These are phyloP conservation scores for Campylorhamphus procurvoides DNA, from an alignment of 2,113 vertebrate species.

Conservation along the genomic window DNA sequence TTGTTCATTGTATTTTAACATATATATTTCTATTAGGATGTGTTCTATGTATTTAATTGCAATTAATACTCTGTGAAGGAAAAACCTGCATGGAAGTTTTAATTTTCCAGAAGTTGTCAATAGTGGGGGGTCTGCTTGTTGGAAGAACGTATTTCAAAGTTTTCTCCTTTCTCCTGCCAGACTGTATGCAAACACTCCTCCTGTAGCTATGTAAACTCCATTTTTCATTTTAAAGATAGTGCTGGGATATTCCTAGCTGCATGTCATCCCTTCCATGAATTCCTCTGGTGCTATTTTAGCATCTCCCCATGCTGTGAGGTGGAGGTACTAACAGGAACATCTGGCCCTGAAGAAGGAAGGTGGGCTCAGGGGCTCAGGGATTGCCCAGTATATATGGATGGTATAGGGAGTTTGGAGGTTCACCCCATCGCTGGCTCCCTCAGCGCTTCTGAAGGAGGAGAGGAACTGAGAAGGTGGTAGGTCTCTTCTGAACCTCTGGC, in stretches of 20 bases:
- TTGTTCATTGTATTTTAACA: neutral
- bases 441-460: neutral
- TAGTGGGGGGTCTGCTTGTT: neutral
- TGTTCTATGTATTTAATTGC: neutral
- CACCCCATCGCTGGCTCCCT: neutral
- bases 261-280: neutral
- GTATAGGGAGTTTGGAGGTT: rapidly evolving
- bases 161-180: neutral
- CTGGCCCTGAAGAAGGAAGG: neutral
- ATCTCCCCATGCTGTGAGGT: rapidly evolving
- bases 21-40: neutral
- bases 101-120: neutral
- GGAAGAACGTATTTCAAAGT: neutral
- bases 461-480: neutral
- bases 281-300: neutral
- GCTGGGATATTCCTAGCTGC: neutral
- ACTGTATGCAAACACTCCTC: neutral
- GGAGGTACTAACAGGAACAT: neutral
- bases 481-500: neutral
- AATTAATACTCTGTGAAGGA: neutral
- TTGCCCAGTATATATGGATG: rapidly evolving
- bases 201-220: neutral
- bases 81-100: neutral
- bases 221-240: neutral
- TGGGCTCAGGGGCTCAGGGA: rapidly evolving